Conservation (phyloP, 2,888 invertebrate species). For the Dyspetes luteomarginatus region DNA sequence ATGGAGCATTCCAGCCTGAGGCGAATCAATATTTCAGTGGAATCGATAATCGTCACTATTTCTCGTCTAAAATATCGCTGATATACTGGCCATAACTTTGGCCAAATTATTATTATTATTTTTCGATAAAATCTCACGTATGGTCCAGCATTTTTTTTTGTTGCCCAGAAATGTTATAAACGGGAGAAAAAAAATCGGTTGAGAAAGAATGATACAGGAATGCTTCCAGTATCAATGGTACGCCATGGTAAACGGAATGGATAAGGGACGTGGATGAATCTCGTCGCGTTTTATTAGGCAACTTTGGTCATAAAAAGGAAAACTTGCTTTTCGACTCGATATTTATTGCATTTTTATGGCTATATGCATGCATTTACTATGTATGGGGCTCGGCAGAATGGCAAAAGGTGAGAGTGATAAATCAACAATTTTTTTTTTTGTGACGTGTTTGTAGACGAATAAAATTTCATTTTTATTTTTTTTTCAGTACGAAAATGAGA, state of each 20-base stretch:
- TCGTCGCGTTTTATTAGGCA: slow-evolving; percentile 70
- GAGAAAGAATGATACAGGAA: not conserved
- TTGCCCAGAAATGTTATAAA: too few species aligned
- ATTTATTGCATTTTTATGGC: slow-evolving; percentile 71
- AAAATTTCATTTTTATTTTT: not conserved
- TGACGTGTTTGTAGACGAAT: not conserved
- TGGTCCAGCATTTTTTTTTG: too few species aligned
- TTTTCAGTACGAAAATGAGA: not conserved
- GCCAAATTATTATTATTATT: too few species aligned
- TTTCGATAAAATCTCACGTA: too few species aligned
- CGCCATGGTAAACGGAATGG: slow-evolving; percentile 9
- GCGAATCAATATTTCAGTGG: too few species aligned
- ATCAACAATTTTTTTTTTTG: slow-evolving; percentile 12
- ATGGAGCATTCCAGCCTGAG: too few species aligned
- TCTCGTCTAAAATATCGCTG: too few species aligned
- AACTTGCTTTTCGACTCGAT: slow-evolving; percentile 67
- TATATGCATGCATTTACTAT: not conserved
- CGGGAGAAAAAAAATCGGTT: not conserved
- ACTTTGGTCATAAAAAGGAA: slow-evolving; percentile 72
- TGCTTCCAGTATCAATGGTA: too few species aligned
- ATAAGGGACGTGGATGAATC: slow-evolving; percentile 31
- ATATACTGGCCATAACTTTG: too few species aligned
- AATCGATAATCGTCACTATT: too few species aligned
- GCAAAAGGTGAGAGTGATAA: slow-evolving; percentile 2
- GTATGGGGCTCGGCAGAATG: not conserved